Evolutionary conservation across 1,140 invertebrate species (phyloP).

Genomic region (Himalopsyche phryganea): DNA sequence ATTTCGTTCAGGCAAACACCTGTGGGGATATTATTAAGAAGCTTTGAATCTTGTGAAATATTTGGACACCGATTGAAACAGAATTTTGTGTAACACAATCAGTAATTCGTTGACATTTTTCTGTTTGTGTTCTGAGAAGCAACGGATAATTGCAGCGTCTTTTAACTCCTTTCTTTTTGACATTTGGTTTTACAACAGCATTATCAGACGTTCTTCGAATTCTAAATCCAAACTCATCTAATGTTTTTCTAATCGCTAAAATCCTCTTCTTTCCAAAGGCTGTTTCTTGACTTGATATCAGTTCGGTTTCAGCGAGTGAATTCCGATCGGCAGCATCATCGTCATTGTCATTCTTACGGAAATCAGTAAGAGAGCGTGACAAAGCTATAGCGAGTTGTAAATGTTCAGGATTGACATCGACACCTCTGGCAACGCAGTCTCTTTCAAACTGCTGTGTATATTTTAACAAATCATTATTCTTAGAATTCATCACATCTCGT

Average conservation of each 20-base stretch:
- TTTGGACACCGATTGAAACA: constrained; percentile 33
- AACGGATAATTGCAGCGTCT: constrained; percentile 38
- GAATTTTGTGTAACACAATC: constrained; percentile 43
- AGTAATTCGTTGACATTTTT: constrained; percentile 41
- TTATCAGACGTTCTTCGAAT: constrained; percentile 6
- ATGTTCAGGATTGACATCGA: constrained; percentile 54
- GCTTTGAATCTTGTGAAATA: not conserved
- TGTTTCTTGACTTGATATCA: constrained; percentile 14
- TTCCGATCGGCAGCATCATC: constrained; percentile 20
- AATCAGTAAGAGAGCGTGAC: constrained; percentile 48
- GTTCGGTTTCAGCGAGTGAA: constrained; percentile 24
- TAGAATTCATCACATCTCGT: constrained; percentile 25
- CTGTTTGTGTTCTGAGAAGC: constrained; percentile 35
- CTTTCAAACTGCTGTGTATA: constrained; percentile 45
- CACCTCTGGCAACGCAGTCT: constrained; percentile 41
- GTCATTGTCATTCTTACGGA: constrained; percentile 36
- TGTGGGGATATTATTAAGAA: not conserved
- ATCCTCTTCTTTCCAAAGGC: constrained; percentile 25
- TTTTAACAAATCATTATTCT: constrained; percentile 42
- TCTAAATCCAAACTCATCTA: constrained; percentile 40
- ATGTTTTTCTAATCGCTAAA: constrained; percentile 31
- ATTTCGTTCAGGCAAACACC: not conserved
- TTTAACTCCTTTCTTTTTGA: constrained; percentile 36
- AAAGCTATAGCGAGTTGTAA: constrained; percentile 55
- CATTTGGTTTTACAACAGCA: constrained; percentile 1